phyloP scores from a whole-genome alignment of 2,113 vertebrate genomes.

The Serilophus lunatus region DNA sequence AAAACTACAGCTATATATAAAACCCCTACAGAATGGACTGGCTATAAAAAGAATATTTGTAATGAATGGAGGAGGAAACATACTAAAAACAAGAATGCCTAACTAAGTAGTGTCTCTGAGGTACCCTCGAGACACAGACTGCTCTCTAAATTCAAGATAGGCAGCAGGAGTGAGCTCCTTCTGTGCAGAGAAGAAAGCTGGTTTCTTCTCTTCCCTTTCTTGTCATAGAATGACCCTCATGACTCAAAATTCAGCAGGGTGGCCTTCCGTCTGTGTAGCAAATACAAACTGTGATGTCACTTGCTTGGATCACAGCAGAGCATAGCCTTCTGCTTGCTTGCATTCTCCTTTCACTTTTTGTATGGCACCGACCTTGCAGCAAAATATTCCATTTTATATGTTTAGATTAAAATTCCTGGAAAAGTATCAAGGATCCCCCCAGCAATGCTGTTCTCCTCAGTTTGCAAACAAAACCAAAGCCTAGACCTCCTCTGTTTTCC shows the following conservation, averaged over 20 bases:
- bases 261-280: background rate
- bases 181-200: background rate
- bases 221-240: background rate
- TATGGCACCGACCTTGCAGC: background rate
- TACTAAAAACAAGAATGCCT: background rate
- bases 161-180: background rate
- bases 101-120: background rate
- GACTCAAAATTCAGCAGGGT: background rate
- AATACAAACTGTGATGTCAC: rapidly evolving
- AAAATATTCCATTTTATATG: background rate
- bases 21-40: background rate
- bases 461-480: background rate
- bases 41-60: background rate
- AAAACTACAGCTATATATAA: background rate
- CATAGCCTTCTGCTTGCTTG: background rate
- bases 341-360: background rate
- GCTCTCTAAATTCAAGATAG: background rate
- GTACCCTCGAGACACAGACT: background rate
- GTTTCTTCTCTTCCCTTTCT: background rate
- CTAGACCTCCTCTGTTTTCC: background rate
- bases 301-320: background rate
- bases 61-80: background rate
- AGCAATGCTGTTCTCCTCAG: background rate
- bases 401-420: background rate
- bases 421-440: background rate